These are phyloP conservation scores for Arbacia lixula DNA, from an alignment of 53 echinoderm and acorn worm species.

Conservation along the genomic window DNA sequence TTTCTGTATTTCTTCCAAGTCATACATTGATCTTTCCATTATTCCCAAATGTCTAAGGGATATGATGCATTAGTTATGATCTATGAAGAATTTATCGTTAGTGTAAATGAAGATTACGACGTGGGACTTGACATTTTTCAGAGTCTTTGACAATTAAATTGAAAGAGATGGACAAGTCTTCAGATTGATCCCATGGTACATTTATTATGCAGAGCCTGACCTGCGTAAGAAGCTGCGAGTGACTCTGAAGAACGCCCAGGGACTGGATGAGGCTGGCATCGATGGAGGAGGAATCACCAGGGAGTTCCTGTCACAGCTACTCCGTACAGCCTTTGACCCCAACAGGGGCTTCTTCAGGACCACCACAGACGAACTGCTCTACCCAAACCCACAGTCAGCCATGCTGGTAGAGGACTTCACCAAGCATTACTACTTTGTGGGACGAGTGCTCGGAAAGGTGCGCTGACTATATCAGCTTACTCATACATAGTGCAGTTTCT, in stretches of 20 bases:
- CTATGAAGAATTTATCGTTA: no score
- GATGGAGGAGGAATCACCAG: conserved; percentile 89
- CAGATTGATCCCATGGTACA: no score
- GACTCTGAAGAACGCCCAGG: conserved; percentile 80
- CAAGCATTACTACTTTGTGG: conserved; percentile 93
- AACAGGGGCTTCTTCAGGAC: conserved; percentile 95
- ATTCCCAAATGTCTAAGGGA: no score
- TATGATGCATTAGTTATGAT: no score
- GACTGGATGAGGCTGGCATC: conserved; percentile 94
- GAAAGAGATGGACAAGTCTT: no score
- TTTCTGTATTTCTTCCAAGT: no score
- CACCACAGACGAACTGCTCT: conserved; percentile 83
- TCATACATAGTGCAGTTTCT: no score
- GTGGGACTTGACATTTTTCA: no score
- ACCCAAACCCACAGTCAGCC: conserved; percentile 88
- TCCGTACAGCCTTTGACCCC: conserved; percentile 92
- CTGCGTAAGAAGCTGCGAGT: conserved; percentile 86
- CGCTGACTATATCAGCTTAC: no score
- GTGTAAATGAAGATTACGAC: no score
- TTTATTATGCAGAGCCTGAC: conserved; percentile 69
- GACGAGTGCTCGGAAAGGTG: conserved; percentile 94
- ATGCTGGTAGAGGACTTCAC: conserved; percentile 77
- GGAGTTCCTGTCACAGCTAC: conserved; percentile 86
- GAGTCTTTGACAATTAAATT: no score
- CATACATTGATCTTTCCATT: no score